phyloP scores from a whole-genome alignment of 2,797 vertebrate species.

The Eulemur coronatus region DNA sequence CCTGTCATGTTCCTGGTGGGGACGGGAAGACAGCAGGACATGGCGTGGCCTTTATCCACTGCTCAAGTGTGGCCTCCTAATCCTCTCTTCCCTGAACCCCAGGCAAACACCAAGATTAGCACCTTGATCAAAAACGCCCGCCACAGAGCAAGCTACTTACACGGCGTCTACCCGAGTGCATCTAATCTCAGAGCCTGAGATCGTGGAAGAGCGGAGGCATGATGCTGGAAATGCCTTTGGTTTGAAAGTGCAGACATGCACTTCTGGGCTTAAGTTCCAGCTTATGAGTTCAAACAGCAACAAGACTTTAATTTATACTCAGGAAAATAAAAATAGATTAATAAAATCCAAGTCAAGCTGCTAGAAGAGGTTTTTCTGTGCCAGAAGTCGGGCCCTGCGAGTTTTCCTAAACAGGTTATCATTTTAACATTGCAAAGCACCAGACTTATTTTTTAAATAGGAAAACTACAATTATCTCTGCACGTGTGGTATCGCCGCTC shows the following conservation, averaged over 20 bases:
- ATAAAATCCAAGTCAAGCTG: constrained; percentile 35
- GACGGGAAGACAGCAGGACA: not conserved
- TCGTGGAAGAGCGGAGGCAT: not conserved
- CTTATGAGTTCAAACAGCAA: constrained; percentile 52
- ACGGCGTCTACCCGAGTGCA: not conserved
- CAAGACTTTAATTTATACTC: not conserved
- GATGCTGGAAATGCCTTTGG: not conserved
- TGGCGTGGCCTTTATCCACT: fast-evolving
- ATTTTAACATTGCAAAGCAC: constrained; percentile 40
- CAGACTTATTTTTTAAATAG: constrained; percentile 62
- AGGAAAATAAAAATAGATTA: constrained; percentile 52
- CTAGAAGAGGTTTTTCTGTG: constrained; percentile 41
- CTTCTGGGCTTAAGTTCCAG: not conserved
- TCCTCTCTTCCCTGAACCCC: not conserved
- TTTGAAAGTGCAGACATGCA: not conserved
- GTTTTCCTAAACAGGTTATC: constrained; percentile 54
- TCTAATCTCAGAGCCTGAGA: not conserved
- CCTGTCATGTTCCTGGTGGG: not conserved
- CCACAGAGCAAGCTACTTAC: not conserved
- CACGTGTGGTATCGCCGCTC: not conserved
- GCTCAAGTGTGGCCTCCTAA: too few relatives aligned
- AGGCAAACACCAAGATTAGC: not conserved
- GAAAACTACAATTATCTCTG: constrained; percentile 69
- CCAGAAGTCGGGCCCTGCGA: constrained; percentile 44
- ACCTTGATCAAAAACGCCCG: not conserved